Evolutionary conservation across 2,113 vertebrate genomes (phyloP).

Genomic region (Syngnathus typhle): DNA sequence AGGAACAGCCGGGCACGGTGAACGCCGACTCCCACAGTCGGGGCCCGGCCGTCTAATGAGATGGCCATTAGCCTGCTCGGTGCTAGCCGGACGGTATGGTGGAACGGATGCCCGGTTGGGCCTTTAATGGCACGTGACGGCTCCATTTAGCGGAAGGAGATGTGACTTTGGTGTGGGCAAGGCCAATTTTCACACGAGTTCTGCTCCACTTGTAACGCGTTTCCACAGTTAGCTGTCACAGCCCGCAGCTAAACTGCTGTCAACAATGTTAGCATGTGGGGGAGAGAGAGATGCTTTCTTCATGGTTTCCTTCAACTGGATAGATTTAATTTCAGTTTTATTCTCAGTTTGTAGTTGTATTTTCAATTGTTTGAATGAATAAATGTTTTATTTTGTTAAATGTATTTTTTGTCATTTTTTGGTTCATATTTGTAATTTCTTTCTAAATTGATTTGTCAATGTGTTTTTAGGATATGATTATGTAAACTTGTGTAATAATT

Average conservation of each 20-base stretch:
- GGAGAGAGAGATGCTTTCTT: not conserved
- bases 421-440: no score
- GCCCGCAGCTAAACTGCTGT: not conserved
- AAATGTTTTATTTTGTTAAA: not conserved
- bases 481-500: no score
- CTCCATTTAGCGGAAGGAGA: constrained; percentile 43
- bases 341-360: not conserved
- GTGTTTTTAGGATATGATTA: no score
- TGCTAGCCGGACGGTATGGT: constrained; percentile 39
- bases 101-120: constrained; percentile 49
- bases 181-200: constrained; percentile 10
- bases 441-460: no score
- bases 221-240: constrained; percentile 1
- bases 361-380: not conserved
- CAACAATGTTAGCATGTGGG: not conserved
- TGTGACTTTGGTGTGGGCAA: constrained; percentile 10
- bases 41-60: constrained; percentile 46
- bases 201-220: constrained; percentile 2
- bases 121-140: constrained; percentile 50
- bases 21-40: constrained; percentile 81
- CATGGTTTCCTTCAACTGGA: not conserved
- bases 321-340: not conserved
- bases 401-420: no score
- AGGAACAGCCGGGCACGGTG: constrained; percentile 92
- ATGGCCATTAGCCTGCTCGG: constrained; percentile 57